Evolutionary conservation across 2,888 invertebrate genomes (phyloP), one percentile per base, ranked within the genome.

Genomic region (Corythucha ciliata): DNA sequence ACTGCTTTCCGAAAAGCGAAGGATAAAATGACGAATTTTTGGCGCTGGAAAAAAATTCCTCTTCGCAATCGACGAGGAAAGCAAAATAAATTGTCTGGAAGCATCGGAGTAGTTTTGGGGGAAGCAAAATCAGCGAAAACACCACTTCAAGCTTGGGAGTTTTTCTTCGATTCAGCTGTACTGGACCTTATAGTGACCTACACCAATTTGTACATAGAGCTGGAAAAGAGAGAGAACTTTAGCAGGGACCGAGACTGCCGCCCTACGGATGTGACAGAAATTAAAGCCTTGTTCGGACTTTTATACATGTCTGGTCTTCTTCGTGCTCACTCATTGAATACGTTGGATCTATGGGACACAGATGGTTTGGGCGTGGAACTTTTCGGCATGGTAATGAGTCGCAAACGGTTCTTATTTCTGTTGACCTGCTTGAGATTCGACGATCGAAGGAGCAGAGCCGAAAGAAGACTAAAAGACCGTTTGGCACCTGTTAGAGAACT

Each of bases 201-300:
- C 22, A 40, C 40, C 4, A 40, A 40, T 40, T n/a, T 24, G 12
- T 40, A 21, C 22, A 40, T 21, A 22, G 40, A 40, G 21, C 22
- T 5, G 8, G 4, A 40, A 3, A 4, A 40, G 40, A 16, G 40
- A 14, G 4, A 22, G 6, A 40, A 40, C 14, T 40, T 7, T 40
- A 14, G 14, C 4, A 16, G 40, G 25, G 20, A 22, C 14, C 21
- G 40, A 21, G 40, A 37, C 18, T 4, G 14, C 4, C 37, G 37
- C 4, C 4, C 18, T n/a, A 21, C 40, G 2, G 40, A 40, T 40
- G 40, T 22, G 6, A 40, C 22, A 20, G 40, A 40, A 21, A 40
- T 40, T 4, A 40, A 40, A 21, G 40, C 40, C 6, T 25, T 40
- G 14, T 5, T 39, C n/a, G 39, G 39, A 8, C 40, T 21, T 12